Conservation (phyloP, 2,113 vertebrate genomes). For the Pogonocichla stellata region DNA sequence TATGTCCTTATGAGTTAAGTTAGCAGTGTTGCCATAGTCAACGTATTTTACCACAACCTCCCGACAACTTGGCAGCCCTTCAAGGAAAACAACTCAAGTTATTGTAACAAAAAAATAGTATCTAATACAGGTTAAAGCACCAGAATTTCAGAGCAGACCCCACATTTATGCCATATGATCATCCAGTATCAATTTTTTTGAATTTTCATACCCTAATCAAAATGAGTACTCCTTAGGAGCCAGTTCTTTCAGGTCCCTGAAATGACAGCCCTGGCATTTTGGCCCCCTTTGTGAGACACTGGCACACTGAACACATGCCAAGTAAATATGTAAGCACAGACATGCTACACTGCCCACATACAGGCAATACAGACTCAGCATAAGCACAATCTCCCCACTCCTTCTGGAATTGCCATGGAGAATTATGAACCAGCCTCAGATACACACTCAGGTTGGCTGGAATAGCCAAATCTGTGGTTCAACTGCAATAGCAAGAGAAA, state of each 20-base stretch:
- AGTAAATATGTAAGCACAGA: background rate
- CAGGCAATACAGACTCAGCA: background rate
- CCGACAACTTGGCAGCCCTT: constrained; percentile 77
- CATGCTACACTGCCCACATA: background rate
- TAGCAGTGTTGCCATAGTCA: constrained; percentile 83
- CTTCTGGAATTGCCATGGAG: fast-evolving
- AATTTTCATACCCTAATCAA: background rate
- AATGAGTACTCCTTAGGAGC: fast-evolving
- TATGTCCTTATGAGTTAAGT: constrained; percentile 77
- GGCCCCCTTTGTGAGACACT: background rate
- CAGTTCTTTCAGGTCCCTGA: background rate
- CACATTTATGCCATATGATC: background rate
- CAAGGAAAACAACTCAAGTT: background rate
- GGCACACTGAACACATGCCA: background rate
- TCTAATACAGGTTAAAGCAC: background rate
- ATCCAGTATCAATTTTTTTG: fast-evolving
- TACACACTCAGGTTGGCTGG: background rate
- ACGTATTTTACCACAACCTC: constrained; percentile 84
- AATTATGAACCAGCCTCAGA: background rate
- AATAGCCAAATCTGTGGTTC: background rate
- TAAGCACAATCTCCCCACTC: fast-evolving
- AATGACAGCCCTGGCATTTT: background rate
- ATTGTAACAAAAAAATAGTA: background rate
- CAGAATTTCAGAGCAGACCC: background rate
- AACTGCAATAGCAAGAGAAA: background rate